phyloP scores from a whole-genome alignment of 2,888 invertebrate genomes.

The Ectobius pallidus region DNA sequence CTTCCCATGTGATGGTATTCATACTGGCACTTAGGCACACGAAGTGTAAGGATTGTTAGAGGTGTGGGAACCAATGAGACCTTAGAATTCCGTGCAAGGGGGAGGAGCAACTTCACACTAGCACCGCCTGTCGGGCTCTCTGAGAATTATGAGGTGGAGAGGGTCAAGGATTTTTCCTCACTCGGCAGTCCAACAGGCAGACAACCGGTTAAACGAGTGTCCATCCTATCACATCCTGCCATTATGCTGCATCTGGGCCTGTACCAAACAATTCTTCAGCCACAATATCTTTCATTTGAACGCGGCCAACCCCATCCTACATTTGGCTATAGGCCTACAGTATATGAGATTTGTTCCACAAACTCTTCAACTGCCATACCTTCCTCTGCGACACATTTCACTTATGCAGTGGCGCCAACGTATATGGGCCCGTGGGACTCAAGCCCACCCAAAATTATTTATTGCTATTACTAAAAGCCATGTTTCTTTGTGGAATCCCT shows the following conservation, averaged over 20 bases:
- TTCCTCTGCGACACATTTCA: no score
- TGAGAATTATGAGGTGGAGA: conserved; percentile 41
- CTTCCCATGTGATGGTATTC: no score
- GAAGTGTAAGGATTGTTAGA: neutral
- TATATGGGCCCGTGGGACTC: no score
- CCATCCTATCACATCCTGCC: conserved; percentile 9
- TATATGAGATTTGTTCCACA: no score
- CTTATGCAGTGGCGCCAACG: no score
- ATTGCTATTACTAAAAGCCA: no score
- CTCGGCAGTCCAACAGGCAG: conserved; percentile 8
- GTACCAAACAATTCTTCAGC: neutral
- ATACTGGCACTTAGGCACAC: neutral
- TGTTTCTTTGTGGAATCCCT: no score
- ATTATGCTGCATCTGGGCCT: neutral
- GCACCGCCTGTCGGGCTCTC: conserved; percentile 38
- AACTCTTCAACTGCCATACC: no score
- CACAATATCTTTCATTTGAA: neutral
- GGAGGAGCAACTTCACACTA: conserved; percentile 39
- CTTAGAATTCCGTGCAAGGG: conserved; percentile 29
- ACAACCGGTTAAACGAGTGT: conserved; percentile 29
- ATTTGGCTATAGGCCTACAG: no score
- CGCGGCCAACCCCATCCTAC: neutral
- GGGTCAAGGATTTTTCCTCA: conserved; percentile 36
- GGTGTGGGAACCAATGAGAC: neutral
- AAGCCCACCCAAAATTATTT: no score